Conservation (phyloP, 2,113 vertebrate genomes). For the Cygnus atratus region DNA sequence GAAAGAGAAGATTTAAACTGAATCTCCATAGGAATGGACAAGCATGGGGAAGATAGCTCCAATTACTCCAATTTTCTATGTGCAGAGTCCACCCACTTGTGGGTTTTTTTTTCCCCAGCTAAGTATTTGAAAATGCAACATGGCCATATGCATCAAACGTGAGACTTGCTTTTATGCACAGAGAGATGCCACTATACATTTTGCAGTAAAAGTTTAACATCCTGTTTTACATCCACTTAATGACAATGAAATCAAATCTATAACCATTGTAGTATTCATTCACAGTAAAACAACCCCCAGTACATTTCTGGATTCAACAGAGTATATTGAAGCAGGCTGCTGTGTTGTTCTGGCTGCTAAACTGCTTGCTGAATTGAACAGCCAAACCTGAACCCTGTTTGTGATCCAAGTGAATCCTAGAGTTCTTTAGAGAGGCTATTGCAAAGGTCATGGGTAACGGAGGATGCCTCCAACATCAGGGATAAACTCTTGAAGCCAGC, state of each 20-base stretch:
- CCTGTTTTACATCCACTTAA: constrained; percentile 50
- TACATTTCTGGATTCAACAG: constrained; percentile 44
- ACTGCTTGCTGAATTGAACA: neutral
- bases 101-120: neutral
- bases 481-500: neutral
- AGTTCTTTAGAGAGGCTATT: neutral
- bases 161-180: neutral
- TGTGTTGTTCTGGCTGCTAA: constrained; percentile 45
- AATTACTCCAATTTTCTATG: neutral
- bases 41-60: neutral
- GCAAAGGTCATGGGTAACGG: neutral
- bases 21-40: neutral
- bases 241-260: constrained; percentile 53
- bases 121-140: constrained; percentile 40
- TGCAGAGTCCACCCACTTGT: neutral
- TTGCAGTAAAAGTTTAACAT: constrained; percentile 26
- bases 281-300: neutral
- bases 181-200: neutral
- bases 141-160: constrained; percentile 14
- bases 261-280: neutral
- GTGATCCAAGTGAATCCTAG: neutral
- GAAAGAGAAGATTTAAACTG: neutral
- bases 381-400: neutral
- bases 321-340: constrained; percentile 48
- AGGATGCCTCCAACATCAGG: neutral